Percentiles rank a stretch among this genome's conserved stretches.
These are phyloP conservation scores for Anguilla japonica DNA, from an alignment of 2,113 vertebrate genomes.

Conservation along the genomic window DNA sequence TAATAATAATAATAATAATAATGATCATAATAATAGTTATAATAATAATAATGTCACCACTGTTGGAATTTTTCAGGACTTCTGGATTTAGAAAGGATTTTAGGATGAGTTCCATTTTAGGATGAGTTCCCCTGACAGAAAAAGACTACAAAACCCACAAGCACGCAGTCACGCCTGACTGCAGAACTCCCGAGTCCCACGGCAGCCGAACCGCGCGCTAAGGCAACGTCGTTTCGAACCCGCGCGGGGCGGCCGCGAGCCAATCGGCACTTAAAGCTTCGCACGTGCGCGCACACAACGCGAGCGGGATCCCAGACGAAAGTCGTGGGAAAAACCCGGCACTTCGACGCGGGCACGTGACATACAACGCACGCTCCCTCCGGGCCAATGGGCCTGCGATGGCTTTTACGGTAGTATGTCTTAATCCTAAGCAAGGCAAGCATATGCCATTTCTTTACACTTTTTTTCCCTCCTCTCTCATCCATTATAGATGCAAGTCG, in stretches of 20 bases:
- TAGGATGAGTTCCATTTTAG: background rate
- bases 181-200: background rate
- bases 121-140: background rate
- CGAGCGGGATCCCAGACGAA: conserved; percentile 56
- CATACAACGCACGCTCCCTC: conserved; percentile 27
- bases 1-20: conserved; percentile 45
- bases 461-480: conserved; percentile 49
- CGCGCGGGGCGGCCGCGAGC: background rate
- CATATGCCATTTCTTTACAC: conserved; percentile 41
- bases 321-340: conserved; percentile 55
- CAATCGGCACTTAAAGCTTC: conserved; percentile 29
- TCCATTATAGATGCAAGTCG: conserved; percentile 48
- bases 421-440: conserved; percentile 45
- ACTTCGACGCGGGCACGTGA: conserved; percentile 57
- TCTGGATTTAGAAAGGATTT: too few species aligned
- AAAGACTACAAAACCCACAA: background rate
- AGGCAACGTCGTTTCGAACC: background rate
- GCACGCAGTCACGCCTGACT: background rate
- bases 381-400: conserved; percentile 52
- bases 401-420: conserved; percentile 55
- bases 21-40: conserved; percentile 46
- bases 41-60: conserved; percentile 42
- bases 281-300: conserved; percentile 38
- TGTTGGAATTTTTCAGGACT: background rate
- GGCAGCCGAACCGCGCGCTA: background rate